Evolutionary conservation across 2,797 vertebrate species (phyloP).

Genomic region (Sebastes iracundus): DNA sequence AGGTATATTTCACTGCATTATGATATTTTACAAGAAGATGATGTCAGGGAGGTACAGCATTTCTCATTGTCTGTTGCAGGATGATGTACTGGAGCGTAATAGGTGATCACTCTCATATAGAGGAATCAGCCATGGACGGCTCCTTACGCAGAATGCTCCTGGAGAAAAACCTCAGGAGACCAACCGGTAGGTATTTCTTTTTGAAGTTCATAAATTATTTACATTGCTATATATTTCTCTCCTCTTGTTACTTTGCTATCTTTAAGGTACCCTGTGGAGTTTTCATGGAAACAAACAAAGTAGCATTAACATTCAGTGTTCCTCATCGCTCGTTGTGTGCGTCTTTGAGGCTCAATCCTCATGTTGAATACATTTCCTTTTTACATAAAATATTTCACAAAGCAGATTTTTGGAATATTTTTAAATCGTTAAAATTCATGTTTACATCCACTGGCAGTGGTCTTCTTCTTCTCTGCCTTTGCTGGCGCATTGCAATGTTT

Average conservation of each 20-base stretch:
- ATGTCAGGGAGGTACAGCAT: background rate
- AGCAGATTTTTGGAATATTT: background rate
- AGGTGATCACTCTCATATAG: conserved; percentile 96
- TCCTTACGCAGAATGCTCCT: conserved; percentile 92
- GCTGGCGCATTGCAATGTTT: background rate
- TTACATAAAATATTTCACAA: background rate
- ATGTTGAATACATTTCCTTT: background rate
- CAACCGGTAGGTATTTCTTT: conserved; percentile 86
- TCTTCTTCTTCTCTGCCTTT: background rate
- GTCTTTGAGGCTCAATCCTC: background rate
- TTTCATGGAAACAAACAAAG: background rate
- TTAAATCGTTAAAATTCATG: background rate
- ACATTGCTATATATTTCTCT: background rate
- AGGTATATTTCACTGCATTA: background rate
- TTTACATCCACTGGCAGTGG: background rate
- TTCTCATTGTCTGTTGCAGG: conserved; percentile 72
- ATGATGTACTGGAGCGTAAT: conserved; percentile 99
- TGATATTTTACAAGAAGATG: background rate
- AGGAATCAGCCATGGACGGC: conserved; percentile 97
- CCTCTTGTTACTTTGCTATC: background rate
- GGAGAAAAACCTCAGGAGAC: conserved; percentile 94
- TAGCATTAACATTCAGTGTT: background rate
- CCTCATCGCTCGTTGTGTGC: background rate
- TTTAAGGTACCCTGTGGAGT: background rate
- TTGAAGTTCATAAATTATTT: background rate